Evolutionary conservation across 53 echinoderm and acorn worm genomes (phyloP).

Genomic region (Holothuria scabra): DNA sequence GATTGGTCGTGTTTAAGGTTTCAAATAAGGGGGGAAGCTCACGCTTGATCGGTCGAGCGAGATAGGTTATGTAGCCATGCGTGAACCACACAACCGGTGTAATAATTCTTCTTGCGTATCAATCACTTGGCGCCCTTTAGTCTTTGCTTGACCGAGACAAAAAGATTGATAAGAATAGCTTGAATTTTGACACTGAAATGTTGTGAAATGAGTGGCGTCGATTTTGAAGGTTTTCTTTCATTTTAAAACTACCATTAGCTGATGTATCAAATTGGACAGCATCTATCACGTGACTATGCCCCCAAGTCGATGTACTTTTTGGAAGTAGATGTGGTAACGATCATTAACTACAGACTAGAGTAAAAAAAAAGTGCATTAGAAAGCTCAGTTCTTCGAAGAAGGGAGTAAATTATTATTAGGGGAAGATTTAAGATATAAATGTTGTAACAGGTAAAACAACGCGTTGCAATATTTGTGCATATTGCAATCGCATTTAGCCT

Average conservation of each 20-base stretch:
- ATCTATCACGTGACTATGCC: conserved; percentile 20
- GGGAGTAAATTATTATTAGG: no score
- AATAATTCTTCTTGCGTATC: conserved; percentile 30
- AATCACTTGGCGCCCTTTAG: conserved; percentile 40
- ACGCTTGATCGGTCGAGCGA: conserved; percentile 35
- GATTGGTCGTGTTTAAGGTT: not conserved
- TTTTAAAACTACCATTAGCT: conserved; percentile 1
- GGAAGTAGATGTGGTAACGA: no score
- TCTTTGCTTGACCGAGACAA: conserved; percentile 20
- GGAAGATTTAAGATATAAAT: no score
- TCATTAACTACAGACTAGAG: no score
- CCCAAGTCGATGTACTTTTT: conserved; percentile 17
- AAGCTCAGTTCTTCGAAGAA: no score
- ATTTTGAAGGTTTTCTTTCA: not conserved
- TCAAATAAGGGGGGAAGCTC: not conserved
- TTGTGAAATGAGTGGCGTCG: conserved; percentile 23
- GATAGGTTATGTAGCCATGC: conserved; percentile 36
- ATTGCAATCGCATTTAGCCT: no score
- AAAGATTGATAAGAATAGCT: conserved; percentile 23
- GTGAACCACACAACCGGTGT: conserved; percentile 33
- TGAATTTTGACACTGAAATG: conserved; percentile 28
- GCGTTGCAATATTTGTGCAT: no score
- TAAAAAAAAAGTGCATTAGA: no score
- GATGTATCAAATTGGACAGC: conserved; percentile 25
- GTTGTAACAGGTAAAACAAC: no score